Conservation (phyloP, 1,140 invertebrate species). For the Hestina assimilis region DNA sequence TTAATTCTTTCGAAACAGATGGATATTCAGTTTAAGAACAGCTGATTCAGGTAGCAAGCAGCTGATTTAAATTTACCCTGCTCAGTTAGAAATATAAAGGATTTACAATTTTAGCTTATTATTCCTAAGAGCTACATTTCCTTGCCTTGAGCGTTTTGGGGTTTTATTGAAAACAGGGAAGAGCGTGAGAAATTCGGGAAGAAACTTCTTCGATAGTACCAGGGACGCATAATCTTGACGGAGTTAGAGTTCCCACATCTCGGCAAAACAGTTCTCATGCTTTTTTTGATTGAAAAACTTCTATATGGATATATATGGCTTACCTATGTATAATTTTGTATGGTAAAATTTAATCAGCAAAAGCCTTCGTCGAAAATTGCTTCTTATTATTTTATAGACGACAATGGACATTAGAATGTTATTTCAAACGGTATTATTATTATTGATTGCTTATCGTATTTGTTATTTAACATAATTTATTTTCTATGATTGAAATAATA, state of each 20-base stretch:
- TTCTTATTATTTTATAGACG: too few relatives aligned
- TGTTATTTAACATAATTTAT: too few relatives aligned
- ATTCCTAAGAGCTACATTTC: constrained; percentile 21
- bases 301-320: too few relatives aligned
- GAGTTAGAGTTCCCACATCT: constrained; percentile 11
- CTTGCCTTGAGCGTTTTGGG: constrained; percentile 23
- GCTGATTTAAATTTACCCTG: constrained; percentile 15
- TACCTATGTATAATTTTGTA: too few relatives aligned
- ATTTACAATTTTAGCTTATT: constrained; percentile 27
- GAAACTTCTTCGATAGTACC: constrained; percentile 69
- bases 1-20: constrained; percentile 2
- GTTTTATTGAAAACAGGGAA: constrained; percentile 53
- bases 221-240: constrained; percentile 43
- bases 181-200: constrained; percentile 76
- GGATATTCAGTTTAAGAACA: constrained; percentile 29
- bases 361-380: too few relatives aligned
- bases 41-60: constrained; percentile 39
- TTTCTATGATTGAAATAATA: too few relatives aligned
- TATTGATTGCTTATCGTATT: too few relatives aligned
- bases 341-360: too few relatives aligned
- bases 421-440: too few relatives aligned
- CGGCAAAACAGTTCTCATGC: constrained; percentile 11
- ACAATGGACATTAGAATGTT: too few relatives aligned
- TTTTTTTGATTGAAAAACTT: too few relatives aligned
- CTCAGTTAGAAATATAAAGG: not conserved